Conservation (phyloP, 2,888 invertebrate species). For the Catonia carolina region DNA sequence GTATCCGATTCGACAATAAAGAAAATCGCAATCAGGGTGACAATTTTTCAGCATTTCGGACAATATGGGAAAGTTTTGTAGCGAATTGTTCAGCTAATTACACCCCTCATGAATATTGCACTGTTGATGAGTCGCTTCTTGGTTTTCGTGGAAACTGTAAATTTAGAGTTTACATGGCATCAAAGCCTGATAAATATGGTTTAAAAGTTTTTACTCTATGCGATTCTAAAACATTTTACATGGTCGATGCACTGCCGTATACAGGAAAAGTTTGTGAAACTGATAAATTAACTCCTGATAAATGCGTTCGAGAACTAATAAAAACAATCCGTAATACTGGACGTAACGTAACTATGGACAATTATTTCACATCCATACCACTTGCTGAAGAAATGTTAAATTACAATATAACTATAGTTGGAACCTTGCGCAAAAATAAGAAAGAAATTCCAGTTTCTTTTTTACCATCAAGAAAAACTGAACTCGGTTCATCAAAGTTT, state of each 20-base stretch:
- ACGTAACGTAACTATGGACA: not conserved
- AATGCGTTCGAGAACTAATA: not conserved
- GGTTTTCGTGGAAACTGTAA: conserved; percentile 8
- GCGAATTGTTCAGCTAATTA: conserved; percentile 7
- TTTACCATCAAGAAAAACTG: not conserved
- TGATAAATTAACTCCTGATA: too few species aligned
- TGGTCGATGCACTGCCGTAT: conserved; percentile 10
- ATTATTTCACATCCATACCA: conserved; percentile 7
- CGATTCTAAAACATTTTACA: conserved; percentile 8
- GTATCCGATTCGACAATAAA: conserved; percentile 6
- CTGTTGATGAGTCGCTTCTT: conserved; percentile 11
- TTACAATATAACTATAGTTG: conserved; percentile 5
- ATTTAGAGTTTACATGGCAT: conserved; percentile 12
- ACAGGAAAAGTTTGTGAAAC: conserved; percentile 1
- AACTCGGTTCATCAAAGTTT: not conserved
- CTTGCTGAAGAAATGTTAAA: conserved; percentile 2
- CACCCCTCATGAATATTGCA: conserved; percentile 2
- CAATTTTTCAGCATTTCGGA: conserved; percentile 1
- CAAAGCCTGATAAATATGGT: conserved; percentile 16
- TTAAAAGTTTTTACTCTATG: conserved; percentile 5
- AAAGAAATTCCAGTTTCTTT: not conserved
- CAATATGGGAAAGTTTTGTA: not conserved
- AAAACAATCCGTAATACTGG: not conserved
- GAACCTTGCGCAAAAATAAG: conserved; percentile 1
- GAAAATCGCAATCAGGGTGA: conserved; percentile 1